phyloP scores from a whole-genome alignment of 2,888 invertebrate genomes.

The Esperia sulphurella region DNA sequence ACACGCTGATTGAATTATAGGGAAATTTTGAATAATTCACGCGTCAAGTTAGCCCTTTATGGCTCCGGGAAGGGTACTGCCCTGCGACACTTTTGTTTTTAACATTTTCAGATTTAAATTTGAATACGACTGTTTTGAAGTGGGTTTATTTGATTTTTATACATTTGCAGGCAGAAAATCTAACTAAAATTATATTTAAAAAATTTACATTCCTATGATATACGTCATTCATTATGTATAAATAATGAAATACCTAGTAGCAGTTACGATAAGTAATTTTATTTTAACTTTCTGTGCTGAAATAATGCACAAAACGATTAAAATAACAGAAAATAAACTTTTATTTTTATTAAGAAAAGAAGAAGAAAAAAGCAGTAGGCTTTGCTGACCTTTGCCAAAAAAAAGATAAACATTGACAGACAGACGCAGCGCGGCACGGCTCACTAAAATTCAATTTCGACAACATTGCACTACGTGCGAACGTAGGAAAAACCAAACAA shows the following conservation, averaged over 20 bases:
- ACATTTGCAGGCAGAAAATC: no score
- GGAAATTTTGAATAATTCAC: conserved; percentile 77
- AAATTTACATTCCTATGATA: no score
- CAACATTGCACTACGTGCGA: conserved; percentile 43
- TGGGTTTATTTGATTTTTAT: not conserved
- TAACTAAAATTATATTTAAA: no score
- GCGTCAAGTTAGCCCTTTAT: conserved; percentile 66
- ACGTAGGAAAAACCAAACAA: conserved; percentile 73
- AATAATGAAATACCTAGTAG: no score
- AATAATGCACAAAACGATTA: no score
- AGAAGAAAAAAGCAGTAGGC: no score
- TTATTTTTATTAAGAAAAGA: no score
- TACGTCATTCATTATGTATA: no score
- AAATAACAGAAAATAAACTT: no score
- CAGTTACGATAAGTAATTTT: no score
- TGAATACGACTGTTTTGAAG: not conserved
- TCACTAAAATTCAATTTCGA: conserved; percentile 71
- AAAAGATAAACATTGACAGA: not conserved
- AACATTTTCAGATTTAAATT: not conserved
- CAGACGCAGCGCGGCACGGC: conserved; percentile 24
- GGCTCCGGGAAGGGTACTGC: conserved; percentile 27
- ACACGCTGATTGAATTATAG: conserved; percentile 73
- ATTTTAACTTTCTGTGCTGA: no score
- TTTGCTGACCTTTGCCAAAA: not conserved
- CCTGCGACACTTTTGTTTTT: conserved; percentile 1